A percentile compares a stretch with the other conserved stretches of the same genome.
phyloP scores from a whole-genome alignment of 2,113 vertebrate genomes.

The Dromiciops gliroides region DNA sequence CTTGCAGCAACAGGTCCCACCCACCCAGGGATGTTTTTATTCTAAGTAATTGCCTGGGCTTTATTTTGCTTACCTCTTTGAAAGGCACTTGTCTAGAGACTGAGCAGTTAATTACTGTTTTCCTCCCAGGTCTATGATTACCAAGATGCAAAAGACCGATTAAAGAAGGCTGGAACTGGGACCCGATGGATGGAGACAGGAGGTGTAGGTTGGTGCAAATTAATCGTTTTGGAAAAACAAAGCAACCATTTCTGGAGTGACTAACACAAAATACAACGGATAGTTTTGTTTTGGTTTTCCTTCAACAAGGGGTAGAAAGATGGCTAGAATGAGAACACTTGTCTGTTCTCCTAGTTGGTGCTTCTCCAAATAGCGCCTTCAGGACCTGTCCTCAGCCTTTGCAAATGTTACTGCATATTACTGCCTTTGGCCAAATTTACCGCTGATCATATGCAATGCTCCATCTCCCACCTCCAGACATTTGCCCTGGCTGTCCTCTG shows the following conservation, averaged over 20 bases:
- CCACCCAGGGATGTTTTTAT: background rate
- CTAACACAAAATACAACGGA: background rate
- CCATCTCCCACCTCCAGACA: background rate
- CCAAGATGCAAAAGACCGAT: conserved; percentile 43
- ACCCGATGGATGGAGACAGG: accelerated
- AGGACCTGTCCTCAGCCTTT: background rate
- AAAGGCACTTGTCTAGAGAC: conserved; percentile 1
- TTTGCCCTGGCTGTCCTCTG: background rate
- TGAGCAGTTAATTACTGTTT: conserved; percentile 61
- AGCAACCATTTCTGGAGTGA: background rate
- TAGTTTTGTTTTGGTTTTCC: background rate
- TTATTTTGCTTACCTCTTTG: accelerated
- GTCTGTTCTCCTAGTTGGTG: background rate
- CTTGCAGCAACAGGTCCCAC: background rate
- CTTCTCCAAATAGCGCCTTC: too few relatives aligned
- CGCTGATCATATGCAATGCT: background rate
- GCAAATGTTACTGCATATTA: background rate
- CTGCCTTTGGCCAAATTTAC: background rate
- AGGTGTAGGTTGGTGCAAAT: background rate
- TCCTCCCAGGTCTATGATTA: conserved; percentile 27
- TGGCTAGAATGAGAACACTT: background rate
- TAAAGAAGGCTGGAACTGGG: background rate
- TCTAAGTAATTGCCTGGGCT: background rate
- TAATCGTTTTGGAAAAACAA: background rate
- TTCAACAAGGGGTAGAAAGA: background rate